Conservation (phyloP, 92 coral and sea anemone genomes). For the Metridium senile region DNA sequence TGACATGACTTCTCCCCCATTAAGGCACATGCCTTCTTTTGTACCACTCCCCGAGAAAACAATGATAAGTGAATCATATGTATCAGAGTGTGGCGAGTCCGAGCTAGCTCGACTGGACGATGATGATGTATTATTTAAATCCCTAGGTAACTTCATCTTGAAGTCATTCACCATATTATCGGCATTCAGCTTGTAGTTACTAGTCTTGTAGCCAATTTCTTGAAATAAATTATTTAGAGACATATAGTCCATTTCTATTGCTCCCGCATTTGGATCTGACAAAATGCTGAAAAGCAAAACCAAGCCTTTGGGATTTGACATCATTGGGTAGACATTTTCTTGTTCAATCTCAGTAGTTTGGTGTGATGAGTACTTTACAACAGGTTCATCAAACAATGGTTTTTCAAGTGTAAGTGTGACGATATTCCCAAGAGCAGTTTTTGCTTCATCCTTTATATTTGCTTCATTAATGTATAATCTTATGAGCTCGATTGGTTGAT, state of each 20-base stretch:
- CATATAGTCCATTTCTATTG: slow-evolving; percentile 21
- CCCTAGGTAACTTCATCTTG: neutral
- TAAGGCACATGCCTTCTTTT: slow-evolving; percentile 23
- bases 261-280: neutral
- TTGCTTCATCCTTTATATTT: slow-evolving; percentile 16
- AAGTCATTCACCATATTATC: neutral
- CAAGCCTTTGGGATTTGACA: slow-evolving; percentile 56
- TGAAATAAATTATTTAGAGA: slow-evolving; percentile 22
- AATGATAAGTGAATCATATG: slow-evolving; percentile 10
- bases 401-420: neutral
- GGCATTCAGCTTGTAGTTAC: neutral
- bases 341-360: slow-evolving; percentile 27
- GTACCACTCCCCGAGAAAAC: slow-evolving; percentile 34
- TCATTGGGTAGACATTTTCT: slow-evolving; percentile 55
- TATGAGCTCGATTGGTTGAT: slow-evolving; percentile 11
- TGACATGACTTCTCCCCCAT: slow-evolving; percentile 14
- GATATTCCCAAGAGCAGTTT: slow-evolving; percentile 16
- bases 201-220: slow-evolving; percentile 31
- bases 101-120: too few relatives aligned
- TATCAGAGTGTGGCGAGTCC: too few relatives aligned
- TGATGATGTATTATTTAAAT: neutral
- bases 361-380: slow-evolving; percentile 46
- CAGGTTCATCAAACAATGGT: slow-evolving; percentile 14
- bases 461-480: slow-evolving; percentile 17
- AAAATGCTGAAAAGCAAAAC: slow-evolving; percentile 45